Evolutionary conservation across 2,888 invertebrate species (phyloP), one percentile per base, ranked within the genome.

Genomic region (Pseudococcus jackbeardsleyi): DNA sequence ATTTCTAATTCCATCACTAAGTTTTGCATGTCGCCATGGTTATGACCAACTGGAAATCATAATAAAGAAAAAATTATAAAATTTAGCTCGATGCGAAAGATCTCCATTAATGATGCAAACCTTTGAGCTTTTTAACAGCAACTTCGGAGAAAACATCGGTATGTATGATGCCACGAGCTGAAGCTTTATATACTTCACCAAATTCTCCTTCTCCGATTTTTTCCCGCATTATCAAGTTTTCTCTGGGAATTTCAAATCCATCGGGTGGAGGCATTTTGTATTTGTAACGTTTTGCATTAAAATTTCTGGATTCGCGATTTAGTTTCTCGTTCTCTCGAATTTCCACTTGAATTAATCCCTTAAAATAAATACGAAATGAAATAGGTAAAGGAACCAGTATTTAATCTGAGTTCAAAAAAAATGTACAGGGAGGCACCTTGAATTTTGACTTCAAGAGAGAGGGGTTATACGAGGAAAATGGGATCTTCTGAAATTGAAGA

Each of bases 51-150:
- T 97, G 92, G 3, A 93, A 92, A 90, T 90, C 54, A 46, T 48
- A 72, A 89, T 26, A n/a, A n/a, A n/a, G 48, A 12, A 22, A 68
- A n/a, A n/a, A 22, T n/a, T 7, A 68, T 22, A 26, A 12, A 15
- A 11, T 15, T 12, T n/a, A 15, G 6, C 1, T 26, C 48, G 17
- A 48, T 4, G 39, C 64, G 9, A 22, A 48, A 0, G 50, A n/a
- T n/a, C 11, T 50, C 48, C 3, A n/a, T n/a, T n/a, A 33, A 33
- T 33, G 26, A 17, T 68, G 22, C 8, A 90, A 92, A 96, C 97
- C 96, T 94, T 99, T 99, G 88, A 99, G 94, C 97, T 98, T 99
- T 92, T 99, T 99, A 0, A 99, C 99, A 11, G 99, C 99, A 0
- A 99, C 99, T 9, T 96, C 94, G 12, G 94, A 94, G 86, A 94